Evolutionary conservation across 2,888 invertebrate genomes (phyloP), one percentile per base, ranked within the genome.

Genomic region (Disparrhopalites patrizii): DNA sequence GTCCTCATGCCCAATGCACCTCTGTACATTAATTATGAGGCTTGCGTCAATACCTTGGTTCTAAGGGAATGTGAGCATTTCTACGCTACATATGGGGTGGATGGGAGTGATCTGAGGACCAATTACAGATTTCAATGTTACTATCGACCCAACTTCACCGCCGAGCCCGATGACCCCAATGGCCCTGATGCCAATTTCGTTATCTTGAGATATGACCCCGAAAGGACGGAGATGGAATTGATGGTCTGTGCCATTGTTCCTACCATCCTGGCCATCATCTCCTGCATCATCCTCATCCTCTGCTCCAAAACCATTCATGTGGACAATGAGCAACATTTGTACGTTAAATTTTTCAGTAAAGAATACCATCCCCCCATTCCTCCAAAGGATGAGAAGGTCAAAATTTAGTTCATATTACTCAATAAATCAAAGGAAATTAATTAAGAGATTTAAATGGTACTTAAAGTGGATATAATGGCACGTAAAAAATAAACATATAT

Each of bases 241-340:
- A 76, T 92, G 70, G 82, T 93, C 63, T 91, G 91, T 27, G 84
- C 91, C 33, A 81, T 90, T 47, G 81, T 93, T 77, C 93, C 93
- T 0, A 87, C 90, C 60, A 85, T 89, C 30, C 80, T 93, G 65
- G 90, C 91, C 78, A 86, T 91, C 60, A 86, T 93, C 40, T 92
- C 92, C 66, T 93, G 93, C 80, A 82, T 90, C 73, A 89, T 90
- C 43, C 81, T 93, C 75, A 83, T 92, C 77, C 81, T 92, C 70
- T 93, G 93, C 80, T 92, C 93, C 81, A 85, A 84, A 73, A 89
- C 91, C 38, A 89, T 93, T 64, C 90, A 89, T 76, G 92, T 92
- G 66, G 92, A 92, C 61, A 91, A 93, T 78, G 92, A 93, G 79
- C 91, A 92, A 13, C 92, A 90, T 80, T 93, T 93, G 91, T 85